Conservation (phyloP, 53 echinoderm and acorn worm species). For the Astropecten irregularis region DNA sequence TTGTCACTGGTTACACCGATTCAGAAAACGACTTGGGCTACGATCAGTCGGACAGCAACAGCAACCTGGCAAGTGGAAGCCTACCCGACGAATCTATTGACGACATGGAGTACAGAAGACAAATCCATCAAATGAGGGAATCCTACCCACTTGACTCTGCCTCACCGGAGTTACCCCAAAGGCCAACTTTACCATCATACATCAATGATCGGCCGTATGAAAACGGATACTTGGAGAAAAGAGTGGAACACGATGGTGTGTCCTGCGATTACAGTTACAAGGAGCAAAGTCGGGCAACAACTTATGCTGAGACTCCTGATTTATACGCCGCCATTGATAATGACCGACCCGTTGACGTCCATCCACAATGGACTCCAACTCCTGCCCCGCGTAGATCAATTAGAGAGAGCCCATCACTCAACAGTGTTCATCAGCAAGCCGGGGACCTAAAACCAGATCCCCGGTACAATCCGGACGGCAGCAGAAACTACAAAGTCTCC, state of each 20-base stretch:
- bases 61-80: conserved; percentile 21
- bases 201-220: neutral
- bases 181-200: neutral
- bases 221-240: conserved; percentile 10
- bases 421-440: neutral
- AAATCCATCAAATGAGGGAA: neutral
- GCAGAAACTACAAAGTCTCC: conserved; percentile 49
- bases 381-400: conserved; percentile 21
- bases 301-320: neutral
- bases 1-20: conserved; percentile 47
- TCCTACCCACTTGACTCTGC: neutral
- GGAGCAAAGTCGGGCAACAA: too few species aligned
- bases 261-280: neutral
- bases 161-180: neutral
- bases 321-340: neutral
- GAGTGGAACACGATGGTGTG: neutral
- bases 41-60: conserved; percentile 17
- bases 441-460: conserved; percentile 57
- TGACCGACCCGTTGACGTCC: neutral
- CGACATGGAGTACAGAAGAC: conserved; percentile 35
- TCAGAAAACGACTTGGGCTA: conserved; percentile 9
- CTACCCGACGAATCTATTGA: conserved; percentile 26
- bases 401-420: neutral
- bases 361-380: neutral
- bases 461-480: conserved; percentile 57